Evolutionary conservation across 2,888 invertebrate genomes (phyloP).

Genomic region (Odontomyia ornata): DNA sequence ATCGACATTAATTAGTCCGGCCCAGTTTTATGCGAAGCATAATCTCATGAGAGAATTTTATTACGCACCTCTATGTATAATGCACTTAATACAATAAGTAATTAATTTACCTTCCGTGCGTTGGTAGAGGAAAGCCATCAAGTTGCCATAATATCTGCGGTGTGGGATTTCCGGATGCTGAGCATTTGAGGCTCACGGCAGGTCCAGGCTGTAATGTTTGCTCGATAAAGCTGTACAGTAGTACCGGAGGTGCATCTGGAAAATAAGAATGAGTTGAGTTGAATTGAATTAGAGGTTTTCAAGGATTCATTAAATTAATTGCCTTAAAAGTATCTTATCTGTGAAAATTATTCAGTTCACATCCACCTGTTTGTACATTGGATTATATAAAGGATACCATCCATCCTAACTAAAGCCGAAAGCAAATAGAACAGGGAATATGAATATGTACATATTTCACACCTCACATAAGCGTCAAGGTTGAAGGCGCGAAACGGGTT

Average conservation of each 20-base stretch:
- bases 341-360: too few relatives aligned
- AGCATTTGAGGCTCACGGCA: slow-evolving; percentile 80
- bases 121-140: slow-evolving; percentile 78
- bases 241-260: slow-evolving; percentile 78
- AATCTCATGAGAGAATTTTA: neutral
- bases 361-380: too few relatives aligned
- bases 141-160: slow-evolving; percentile 82
- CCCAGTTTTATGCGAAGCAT: neutral
- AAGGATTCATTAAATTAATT: too few relatives aligned
- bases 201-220: slow-evolving; percentile 82
- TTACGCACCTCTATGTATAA: slow-evolving; percentile 39
- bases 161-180: slow-evolving; percentile 80
- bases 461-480: too few relatives aligned
- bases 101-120: slow-evolving; percentile 64
- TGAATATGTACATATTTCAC: too few relatives aligned
- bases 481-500: neutral
- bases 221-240: slow-evolving; percentile 80
- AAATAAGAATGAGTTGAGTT: neutral
- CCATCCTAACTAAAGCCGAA: too few relatives aligned
- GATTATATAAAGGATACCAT: too few relatives aligned
- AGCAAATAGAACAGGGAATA: too few relatives aligned
- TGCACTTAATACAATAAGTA: slow-evolving; percentile 55
- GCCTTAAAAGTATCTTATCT: too few relatives aligned
- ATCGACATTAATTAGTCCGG: neutral
- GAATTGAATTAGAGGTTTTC: too few relatives aligned